Conservation (phyloP, 2,797 vertebrate species). For the Yasuhikotakia modesta region DNA sequence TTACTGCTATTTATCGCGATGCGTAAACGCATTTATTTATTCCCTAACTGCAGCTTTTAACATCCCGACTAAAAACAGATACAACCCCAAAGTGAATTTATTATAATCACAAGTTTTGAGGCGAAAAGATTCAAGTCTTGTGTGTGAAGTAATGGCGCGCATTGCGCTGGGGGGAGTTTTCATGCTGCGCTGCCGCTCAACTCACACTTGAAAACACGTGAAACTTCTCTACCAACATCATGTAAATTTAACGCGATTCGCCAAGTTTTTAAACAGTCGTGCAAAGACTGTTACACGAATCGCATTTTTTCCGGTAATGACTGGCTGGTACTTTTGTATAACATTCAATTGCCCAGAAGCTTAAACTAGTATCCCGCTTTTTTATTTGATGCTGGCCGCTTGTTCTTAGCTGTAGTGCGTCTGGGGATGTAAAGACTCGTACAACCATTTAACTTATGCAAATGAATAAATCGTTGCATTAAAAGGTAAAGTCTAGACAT, state of each 20-base stretch:
- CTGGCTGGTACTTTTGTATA: neutral
- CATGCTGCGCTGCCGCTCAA: slow-evolving; percentile 8
- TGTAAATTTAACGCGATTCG: too few relatives aligned
- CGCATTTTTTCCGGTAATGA: neutral
- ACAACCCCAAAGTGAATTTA: neutral
- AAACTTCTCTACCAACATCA: neutral
- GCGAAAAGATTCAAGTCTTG: neutral
- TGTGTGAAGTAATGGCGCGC: slow-evolving; percentile 40
- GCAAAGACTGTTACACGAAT: neutral
- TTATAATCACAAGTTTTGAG: slow-evolving; percentile 16
- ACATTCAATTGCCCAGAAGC: neutral
- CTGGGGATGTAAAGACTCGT: neutral
- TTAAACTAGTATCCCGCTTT: slow-evolving; percentile 41
- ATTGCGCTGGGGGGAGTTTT: slow-evolving; percentile 28
- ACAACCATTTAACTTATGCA: neutral
- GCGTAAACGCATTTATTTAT: neutral
- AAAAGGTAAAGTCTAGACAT: neutral
- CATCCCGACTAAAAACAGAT: neutral
- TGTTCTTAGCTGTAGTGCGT: neutral
- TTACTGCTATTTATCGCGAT: neutral
- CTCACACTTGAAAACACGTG: neutral
- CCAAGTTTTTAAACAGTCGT: neutral
- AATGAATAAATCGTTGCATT: neutral
- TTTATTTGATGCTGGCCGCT: slow-evolving; percentile 18
- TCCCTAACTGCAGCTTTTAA: neutral